Conservation (phyloP, 2,797 vertebrate species). For the Ceyx erithaca region DNA sequence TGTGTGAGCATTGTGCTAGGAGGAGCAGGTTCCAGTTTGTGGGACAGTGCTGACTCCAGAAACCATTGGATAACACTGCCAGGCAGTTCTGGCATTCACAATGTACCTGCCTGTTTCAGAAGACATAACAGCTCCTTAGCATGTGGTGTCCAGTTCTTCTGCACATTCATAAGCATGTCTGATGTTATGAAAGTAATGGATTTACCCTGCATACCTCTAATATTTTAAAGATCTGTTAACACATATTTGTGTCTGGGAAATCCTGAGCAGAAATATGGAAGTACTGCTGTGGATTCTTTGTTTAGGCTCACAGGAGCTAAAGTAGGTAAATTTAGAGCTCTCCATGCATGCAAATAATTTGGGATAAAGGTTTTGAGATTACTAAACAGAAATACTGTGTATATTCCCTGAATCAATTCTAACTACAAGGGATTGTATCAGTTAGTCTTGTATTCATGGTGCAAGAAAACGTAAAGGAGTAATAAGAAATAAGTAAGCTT, state of each 20-base stretch:
- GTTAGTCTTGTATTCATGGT: neutral
- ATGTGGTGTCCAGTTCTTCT: constrained; percentile 37
- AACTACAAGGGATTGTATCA: neutral
- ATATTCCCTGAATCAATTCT: neutral
- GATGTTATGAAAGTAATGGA: constrained; percentile 29
- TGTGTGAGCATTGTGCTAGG: neutral
- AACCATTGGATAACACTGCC: neutral
- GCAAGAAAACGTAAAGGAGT: neutral
- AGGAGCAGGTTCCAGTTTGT: neutral
- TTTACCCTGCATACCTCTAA: constrained; percentile 46
- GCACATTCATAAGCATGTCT: neutral
- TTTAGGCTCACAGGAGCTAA: neutral
- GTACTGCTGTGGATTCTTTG: neutral
- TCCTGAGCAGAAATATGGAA: neutral
- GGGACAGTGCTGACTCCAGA: neutral
- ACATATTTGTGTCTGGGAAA: constrained; percentile 40
- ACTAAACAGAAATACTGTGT: neutral
- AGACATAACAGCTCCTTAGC: neutral
- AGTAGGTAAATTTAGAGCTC: neutral
- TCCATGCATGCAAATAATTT: neutral
- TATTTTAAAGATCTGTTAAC: constrained; percentile 31
- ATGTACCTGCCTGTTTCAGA: neutral
- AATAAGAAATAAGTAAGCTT: constrained; percentile 14
- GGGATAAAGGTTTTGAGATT: neutral
- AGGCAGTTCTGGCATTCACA: neutral